These are phyloP conservation scores for Orussus abietinus DNA, from an alignment of 1,140 invertebrate species.

Conservation along the genomic window DNA sequence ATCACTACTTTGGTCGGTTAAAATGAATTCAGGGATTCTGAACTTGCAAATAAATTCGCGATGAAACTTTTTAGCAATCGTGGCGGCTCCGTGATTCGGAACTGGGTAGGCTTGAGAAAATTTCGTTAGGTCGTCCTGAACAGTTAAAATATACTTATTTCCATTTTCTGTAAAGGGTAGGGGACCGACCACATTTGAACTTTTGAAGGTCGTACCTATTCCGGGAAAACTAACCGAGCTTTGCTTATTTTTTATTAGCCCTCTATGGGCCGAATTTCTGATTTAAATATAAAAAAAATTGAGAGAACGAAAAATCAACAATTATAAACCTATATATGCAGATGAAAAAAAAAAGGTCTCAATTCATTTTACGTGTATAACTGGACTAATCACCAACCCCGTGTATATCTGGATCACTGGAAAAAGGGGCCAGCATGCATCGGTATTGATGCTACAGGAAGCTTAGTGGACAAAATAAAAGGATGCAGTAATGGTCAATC, in stretches of 20 bases:
- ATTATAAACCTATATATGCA: too few relatives aligned
- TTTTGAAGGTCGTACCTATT: too few relatives aligned
- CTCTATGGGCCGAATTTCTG: too few relatives aligned
- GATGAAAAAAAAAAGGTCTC: too few relatives aligned
- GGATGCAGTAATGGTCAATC: constrained; percentile 9
- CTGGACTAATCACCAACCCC: constrained; percentile 13
- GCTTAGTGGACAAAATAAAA: constrained; percentile 1
- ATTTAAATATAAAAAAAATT: too few relatives aligned
- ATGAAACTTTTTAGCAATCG: constrained; percentile 10
- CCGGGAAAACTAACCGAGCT: too few relatives aligned
- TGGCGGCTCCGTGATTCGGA: constrained; percentile 6
- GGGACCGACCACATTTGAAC: too few relatives aligned
- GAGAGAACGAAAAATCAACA: too few relatives aligned
- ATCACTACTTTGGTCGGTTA: constrained; percentile 18
- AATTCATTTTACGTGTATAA: constrained; percentile 13
- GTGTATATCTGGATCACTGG: constrained; percentile 12
- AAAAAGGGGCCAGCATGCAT: constrained; percentile 3
- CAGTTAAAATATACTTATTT: constrained; percentile 15
- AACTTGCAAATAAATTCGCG: constrained; percentile 10
- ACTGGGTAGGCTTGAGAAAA: constrained; percentile 13
- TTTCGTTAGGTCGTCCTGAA: constrained; percentile 16
- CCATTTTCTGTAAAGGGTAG: constrained; percentile 10
- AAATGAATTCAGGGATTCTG: constrained; percentile 8
- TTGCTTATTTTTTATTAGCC: too few relatives aligned
- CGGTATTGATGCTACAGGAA: constrained; percentile 18